Percentiles rank a stretch among this genome's conserved stretches.
These are phyloP conservation scores for Melangyna quadrimaculata DNA, from an alignment of 2,888 invertebrate genomes.

Conservation along the genomic window DNA sequence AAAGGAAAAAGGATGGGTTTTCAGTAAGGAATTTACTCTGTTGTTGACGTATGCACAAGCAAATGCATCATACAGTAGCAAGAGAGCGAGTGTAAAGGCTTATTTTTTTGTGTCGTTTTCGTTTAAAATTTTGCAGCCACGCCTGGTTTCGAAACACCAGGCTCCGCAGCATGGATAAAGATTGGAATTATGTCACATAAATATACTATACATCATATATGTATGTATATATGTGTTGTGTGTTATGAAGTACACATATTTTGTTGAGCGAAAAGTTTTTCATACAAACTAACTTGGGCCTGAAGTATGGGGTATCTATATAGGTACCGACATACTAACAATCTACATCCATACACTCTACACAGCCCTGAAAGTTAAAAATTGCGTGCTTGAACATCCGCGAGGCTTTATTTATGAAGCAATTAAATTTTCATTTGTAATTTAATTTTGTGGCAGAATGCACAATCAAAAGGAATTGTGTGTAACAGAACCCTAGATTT, in stretches of 20 bases:
- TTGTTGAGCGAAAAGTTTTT: conserved; percentile 8
- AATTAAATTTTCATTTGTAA: conserved; percentile 46
- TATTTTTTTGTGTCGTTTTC: not conserved
- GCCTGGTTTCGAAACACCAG: conserved; percentile 26
- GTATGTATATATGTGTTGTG: not conserved
- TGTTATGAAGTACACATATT: conserved; percentile 37
- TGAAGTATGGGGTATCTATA: not conserved
- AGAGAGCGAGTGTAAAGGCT: not conserved
- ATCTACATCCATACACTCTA: not conserved
- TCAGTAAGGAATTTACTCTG: conserved; percentile 29
- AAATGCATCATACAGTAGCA: conserved; percentile 11
- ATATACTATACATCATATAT: no score
- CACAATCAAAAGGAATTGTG: conserved; percentile 18
- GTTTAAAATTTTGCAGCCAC: conserved; percentile 18
- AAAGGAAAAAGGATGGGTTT: conserved; percentile 9
- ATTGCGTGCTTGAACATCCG: conserved; percentile 23
- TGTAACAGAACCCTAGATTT: not conserved
- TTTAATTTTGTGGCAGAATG: conserved; percentile 21
- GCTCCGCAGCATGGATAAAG: conserved; percentile 2
- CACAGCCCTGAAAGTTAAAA: conserved; percentile 51
- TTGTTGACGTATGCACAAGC: conserved; percentile 17
- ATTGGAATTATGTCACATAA: conserved; percentile 41
- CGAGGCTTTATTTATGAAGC: conserved; percentile 45
- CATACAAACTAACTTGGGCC: not conserved
- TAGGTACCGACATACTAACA: no score